Evolutionary conservation across 2,797 vertebrate genomes (phyloP).

Genomic region (Epinephelus coioides): DNA sequence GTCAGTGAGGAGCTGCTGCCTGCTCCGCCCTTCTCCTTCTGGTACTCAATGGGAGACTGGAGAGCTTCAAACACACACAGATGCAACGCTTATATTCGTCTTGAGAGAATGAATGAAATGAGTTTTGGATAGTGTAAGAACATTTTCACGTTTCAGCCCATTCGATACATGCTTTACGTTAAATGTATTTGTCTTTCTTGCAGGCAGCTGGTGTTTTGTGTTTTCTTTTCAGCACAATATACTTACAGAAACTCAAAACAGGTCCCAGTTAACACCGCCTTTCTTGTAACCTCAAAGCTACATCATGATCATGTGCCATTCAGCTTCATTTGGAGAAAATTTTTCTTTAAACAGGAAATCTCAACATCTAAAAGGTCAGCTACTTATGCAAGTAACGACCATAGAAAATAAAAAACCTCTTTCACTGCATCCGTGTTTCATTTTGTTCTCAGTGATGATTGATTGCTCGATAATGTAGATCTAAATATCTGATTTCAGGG

Average conservation of each 20-base stretch:
- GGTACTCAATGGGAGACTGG: constrained; percentile 96
- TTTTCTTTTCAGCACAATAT: neutral
- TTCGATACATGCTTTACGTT: neutral
- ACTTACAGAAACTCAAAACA: neutral
- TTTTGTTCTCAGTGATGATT: neutral
- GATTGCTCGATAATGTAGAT: neutral
- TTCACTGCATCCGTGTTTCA: neutral
- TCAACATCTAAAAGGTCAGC: neutral
- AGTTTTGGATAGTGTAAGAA: neutral
- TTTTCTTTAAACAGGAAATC: neutral
- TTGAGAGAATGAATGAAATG: too few species aligned
- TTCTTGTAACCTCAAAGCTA: neutral
- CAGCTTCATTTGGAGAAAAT: neutral
- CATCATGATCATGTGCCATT: neutral
- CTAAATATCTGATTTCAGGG: too few species aligned
- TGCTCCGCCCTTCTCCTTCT: constrained; percentile 90
- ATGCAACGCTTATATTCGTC: neutral
- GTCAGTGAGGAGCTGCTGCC: constrained; percentile 84
- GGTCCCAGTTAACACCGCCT: too few species aligned
- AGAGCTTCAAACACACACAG: constrained; percentile 85
- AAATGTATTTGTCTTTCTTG: neutral
- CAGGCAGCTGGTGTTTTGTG: neutral
- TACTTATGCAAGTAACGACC: neutral
- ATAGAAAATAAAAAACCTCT: neutral
- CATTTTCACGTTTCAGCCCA: neutral